phyloP scores from a whole-genome alignment of 2,113 vertebrate species.

The Ochotona princeps region DNA sequence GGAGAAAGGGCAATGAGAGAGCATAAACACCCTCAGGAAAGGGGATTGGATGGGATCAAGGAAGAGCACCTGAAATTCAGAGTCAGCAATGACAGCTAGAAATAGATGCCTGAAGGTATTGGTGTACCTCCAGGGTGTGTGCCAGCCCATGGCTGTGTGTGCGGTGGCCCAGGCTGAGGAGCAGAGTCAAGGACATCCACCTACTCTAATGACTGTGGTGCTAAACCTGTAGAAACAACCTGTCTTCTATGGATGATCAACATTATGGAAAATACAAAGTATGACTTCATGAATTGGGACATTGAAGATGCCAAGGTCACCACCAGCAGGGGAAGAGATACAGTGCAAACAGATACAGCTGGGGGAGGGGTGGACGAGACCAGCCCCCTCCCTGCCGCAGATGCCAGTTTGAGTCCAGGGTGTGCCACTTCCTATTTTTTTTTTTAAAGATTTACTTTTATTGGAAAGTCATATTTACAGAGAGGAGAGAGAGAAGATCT shows the following conservation, averaged over 20 bases:
- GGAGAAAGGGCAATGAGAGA: neutral
- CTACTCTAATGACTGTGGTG: neutral
- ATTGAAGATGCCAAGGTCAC: neutral
- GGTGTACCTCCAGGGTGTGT: too few species aligned
- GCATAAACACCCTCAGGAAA: neutral
- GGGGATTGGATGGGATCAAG: neutral
- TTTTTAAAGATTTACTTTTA: too few species aligned
- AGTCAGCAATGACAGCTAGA: slow-evolving; percentile 1
- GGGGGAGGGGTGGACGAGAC: too few species aligned
- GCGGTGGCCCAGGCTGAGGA: neutral
- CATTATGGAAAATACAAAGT: neutral
- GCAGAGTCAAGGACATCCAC: neutral
- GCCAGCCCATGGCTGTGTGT: neutral
- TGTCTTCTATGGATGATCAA: slow-evolving; percentile 4
- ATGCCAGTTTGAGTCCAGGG: too few species aligned
- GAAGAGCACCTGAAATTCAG: neutral
- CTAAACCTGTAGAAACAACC: neutral
- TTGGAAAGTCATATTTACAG: too few species aligned
- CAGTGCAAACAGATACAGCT: neutral
- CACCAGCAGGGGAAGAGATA: neutral
- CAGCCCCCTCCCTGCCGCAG: too few species aligned
- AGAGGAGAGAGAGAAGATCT: too few species aligned
- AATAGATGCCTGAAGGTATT: neutral
- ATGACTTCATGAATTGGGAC: neutral
- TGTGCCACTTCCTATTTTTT: too few species aligned